Percentiles rank a stretch among this genome's conserved stretches.
Evolutionary conservation across 2,797 vertebrate genomes (phyloP).

Genomic region (Cichlasoma orientale): DNA sequence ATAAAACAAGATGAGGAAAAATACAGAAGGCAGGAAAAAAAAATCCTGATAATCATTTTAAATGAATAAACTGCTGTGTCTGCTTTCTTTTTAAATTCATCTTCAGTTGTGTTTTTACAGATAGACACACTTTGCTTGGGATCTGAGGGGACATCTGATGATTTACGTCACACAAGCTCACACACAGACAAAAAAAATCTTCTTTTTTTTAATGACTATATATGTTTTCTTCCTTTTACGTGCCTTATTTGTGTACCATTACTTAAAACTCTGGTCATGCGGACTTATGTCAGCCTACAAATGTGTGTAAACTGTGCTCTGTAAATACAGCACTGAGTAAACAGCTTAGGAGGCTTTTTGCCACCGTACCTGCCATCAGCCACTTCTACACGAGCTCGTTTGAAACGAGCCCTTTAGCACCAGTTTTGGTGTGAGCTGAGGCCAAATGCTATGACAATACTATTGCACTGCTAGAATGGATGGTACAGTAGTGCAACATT

Average conservation of each 20-base stretch:
- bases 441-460: slow-evolving; percentile 99
- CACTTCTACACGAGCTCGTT: slow-evolving; percentile 36
- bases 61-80: not conserved
- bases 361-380: slow-evolving; percentile 56
- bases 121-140: not conserved
- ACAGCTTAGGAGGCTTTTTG: slow-evolving; percentile 44
- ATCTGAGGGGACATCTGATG: not conserved
- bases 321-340: slow-evolving; percentile 60
- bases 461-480: slow-evolving; percentile 99
- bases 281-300: slow-evolving; percentile 15
- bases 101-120: not conserved
- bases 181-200: not conserved
- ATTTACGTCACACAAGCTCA: not conserved
- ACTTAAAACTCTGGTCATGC: slow-evolving; percentile 24
- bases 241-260: not conserved
- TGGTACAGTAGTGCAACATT: slow-evolving; percentile 99
- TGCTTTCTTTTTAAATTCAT: not conserved
- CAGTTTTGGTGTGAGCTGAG: slow-evolving; percentile 65
- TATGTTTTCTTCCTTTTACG: not conserved
- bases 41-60: not conserved
- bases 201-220: too few species aligned
- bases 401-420: slow-evolving; percentile 43
- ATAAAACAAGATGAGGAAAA: slow-evolving; percentile 39
- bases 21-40: not conserved
- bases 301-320: slow-evolving; percentile 40